A percentile compares a stretch with the other conserved stretches of the same genome.
These are phyloP conservation scores for Mustela lutreola DNA, from an alignment of 2,113 vertebrate species.

Conservation along the genomic window DNA sequence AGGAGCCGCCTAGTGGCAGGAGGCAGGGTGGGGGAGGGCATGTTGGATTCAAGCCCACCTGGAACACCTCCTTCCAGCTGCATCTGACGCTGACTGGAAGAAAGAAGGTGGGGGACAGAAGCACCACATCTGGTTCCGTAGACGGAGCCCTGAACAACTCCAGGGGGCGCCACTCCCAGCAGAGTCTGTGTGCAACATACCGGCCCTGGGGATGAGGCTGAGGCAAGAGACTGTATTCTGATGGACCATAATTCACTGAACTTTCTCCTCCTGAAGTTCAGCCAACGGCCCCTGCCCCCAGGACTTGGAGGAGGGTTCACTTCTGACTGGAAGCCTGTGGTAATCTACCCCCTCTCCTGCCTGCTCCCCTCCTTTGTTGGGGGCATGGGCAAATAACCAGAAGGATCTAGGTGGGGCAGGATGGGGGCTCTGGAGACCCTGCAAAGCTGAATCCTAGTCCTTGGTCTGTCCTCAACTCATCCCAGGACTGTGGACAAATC, in stretches of 20 bases:
- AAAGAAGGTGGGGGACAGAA: background rate
- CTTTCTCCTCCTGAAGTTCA: background rate
- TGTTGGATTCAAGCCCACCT: background rate
- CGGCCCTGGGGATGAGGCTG: background rate
- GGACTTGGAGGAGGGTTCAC: background rate
- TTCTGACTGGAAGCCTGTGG: background rate
- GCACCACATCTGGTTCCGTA: background rate
- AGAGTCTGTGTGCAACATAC: background rate
- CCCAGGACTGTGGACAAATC: background rate
- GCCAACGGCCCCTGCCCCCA: background rate
- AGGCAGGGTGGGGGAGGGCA: background rate
- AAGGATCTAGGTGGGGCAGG: background rate
- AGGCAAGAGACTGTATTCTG: background rate
- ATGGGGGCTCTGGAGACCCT: background rate
- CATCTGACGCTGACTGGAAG: background rate
- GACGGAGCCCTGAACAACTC: conserved; percentile 24
- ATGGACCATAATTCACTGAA: background rate
- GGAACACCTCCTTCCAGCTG: conserved; percentile 26
- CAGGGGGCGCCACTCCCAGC: background rate
- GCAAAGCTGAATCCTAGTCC: background rate
- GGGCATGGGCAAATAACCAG: background rate
- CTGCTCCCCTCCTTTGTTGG: background rate
- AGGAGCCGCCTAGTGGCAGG: background rate
- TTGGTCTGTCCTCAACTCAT: background rate
- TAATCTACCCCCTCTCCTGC: background rate